Conservation (phyloP, 2,113 vertebrate genomes). For the Ochotona curzoniae region DNA sequence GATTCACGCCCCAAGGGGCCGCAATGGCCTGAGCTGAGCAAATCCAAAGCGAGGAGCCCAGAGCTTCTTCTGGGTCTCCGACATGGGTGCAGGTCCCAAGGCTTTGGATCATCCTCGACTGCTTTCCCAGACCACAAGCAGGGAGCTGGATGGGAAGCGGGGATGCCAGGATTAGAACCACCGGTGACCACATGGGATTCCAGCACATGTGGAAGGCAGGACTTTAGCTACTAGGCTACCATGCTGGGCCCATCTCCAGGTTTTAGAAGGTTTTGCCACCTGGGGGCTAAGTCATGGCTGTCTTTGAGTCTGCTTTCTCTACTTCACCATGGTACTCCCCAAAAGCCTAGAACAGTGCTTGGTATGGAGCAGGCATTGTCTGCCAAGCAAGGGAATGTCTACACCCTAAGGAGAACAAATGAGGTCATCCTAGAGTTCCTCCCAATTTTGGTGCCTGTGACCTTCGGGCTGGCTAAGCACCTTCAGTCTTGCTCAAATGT, state of each 20-base stretch:
- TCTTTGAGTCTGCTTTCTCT: background rate
- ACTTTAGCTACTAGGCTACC: no score
- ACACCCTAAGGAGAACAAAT: background rate
- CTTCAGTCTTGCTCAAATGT: slow-evolving; percentile 14
- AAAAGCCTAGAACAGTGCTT: background rate
- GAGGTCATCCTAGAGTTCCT: background rate
- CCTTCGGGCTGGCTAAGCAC: background rate
- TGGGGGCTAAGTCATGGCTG: slow-evolving; percentile 2
- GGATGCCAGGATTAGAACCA: no score
- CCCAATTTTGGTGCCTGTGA: background rate
- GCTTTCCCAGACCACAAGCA: no score
- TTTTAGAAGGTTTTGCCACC: background rate
- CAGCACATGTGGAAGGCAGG: no score
- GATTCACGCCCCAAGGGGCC: no score
- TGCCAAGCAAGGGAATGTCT: background rate
- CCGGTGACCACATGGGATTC: no score
- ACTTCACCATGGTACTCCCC: background rate
- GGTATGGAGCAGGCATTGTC: background rate
- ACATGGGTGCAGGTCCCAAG: no score
- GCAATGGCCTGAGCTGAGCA: no score
- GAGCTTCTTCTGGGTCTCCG: no score
- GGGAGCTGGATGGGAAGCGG: no score
- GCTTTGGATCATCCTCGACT: no score
- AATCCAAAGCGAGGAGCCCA: no score
- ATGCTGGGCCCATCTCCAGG: background rate